Percentiles rank a stretch among this genome's conserved stretches.
phyloP scores from a whole-genome alignment of 2,888 invertebrate genomes.

The Argyresthia goedartella region DNA sequence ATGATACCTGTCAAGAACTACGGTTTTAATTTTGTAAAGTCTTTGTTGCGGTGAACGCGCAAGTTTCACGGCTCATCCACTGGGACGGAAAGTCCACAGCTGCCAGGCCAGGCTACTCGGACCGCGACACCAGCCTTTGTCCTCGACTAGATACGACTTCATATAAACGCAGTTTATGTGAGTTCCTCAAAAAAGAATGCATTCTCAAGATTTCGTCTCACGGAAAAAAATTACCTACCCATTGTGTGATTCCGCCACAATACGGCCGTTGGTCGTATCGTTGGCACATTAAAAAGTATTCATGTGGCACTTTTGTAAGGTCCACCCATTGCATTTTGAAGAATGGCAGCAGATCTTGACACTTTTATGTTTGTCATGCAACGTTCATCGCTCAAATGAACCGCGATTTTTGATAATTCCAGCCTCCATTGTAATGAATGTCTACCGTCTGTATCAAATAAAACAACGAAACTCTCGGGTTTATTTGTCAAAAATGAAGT shows the following conservation, averaged over 20 bases:
- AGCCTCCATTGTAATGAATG: slow-evolving; percentile 16
- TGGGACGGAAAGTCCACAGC: slow-evolving; percentile 45
- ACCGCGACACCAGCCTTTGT: slow-evolving; percentile 53
- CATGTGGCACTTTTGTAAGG: slow-evolving; percentile 61
- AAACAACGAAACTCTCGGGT: not conserved
- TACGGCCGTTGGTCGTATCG: slow-evolving; percentile 60
- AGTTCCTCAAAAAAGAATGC: slow-evolving; percentile 51
- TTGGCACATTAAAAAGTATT: slow-evolving; percentile 70
- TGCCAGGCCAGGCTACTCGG: slow-evolving; percentile 50
- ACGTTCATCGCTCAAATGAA: slow-evolving; percentile 18
- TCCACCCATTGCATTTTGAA: slow-evolving; percentile 44
- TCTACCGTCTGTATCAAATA: slow-evolving; percentile 1
- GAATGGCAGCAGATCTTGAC: slow-evolving; percentile 54
- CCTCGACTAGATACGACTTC: slow-evolving; percentile 55
- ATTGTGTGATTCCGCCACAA: slow-evolving; percentile 38
- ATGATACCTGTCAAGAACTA: slow-evolving; percentile 31
- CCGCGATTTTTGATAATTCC: slow-evolving; percentile 21
- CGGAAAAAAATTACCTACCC: slow-evolving; percentile 46
- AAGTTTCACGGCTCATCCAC: slow-evolving; percentile 53
- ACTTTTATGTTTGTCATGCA: slow-evolving; percentile 52
- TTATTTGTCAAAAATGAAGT: slow-evolving; percentile 37
- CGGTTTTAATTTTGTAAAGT: slow-evolving; percentile 44
- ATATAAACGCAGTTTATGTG: slow-evolving; percentile 68
- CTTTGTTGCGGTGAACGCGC: slow-evolving; percentile 41
- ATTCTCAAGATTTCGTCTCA: slow-evolving; percentile 54